Percentiles rank a stretch among this genome's conserved stretches.
Conservation (phyloP, 2,888 invertebrate genomes). For the Drosophila stalkeri region DNA sequence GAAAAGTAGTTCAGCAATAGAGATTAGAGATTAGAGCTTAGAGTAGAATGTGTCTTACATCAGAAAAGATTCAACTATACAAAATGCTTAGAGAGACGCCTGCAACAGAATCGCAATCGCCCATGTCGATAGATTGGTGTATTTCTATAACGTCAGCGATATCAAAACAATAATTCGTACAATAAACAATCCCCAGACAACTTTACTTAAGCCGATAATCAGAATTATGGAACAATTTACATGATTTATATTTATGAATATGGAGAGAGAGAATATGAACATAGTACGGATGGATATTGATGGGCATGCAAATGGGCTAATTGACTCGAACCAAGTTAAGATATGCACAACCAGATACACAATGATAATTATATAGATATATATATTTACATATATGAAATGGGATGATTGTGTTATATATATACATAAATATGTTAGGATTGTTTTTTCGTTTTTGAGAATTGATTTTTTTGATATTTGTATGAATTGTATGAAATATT, state of each 20-base stretch:
- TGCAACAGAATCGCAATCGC: slow-evolving; percentile 51
- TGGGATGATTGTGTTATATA: not conserved
- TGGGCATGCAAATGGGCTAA: slow-evolving; percentile 45
- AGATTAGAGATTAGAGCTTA: slow-evolving; percentile 53
- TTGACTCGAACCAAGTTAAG: slow-evolving; percentile 17
- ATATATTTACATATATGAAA: not conserved
- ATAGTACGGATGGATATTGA: slow-evolving; percentile 2
- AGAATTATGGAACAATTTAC: slow-evolving; percentile 44
- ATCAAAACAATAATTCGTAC: slow-evolving; percentile 27
- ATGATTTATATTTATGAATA: slow-evolving; percentile 24
- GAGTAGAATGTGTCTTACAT: slow-evolving; percentile 25
- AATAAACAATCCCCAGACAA: slow-evolving; percentile 36
- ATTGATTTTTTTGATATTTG: not conserved
- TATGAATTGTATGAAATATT: not conserved
- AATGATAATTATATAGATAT: not conserved
- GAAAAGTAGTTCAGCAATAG: slow-evolving; percentile 37
- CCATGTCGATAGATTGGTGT: slow-evolving; percentile 80
- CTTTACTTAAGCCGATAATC: slow-evolving; percentile 25
- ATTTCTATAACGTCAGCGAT: slow-evolving; percentile 64
- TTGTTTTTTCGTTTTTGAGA: too few species aligned
- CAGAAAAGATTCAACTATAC: slow-evolving; percentile 43
- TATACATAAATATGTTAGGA: not conserved
- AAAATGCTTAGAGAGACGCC: slow-evolving; percentile 62
- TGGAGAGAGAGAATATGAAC: slow-evolving; percentile 3
- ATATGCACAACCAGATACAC: slow-evolving; percentile 1